These are phyloP conservation scores for Sigmodon hispidus DNA, from an alignment of 2,113 vertebrate genomes.

Conservation along the genomic window DNA sequence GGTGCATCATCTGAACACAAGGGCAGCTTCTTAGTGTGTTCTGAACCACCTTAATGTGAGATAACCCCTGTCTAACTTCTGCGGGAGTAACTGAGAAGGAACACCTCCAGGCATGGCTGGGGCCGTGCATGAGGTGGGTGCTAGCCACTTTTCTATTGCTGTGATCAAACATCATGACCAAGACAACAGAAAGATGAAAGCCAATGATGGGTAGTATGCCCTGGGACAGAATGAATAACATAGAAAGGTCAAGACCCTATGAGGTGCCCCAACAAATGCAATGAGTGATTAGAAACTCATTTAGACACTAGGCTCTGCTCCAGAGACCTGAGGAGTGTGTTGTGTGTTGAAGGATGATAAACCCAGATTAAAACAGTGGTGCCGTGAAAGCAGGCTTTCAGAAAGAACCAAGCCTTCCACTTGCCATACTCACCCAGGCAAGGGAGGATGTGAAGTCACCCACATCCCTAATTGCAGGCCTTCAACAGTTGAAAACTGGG, in stretches of 20 bases:
- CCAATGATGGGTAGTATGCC: neutral
- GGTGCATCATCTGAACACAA: neutral
- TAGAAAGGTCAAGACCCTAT: neutral
- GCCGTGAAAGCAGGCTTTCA: neutral
- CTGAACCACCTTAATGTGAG: neutral
- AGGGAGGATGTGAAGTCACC: neutral
- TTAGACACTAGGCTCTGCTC: neutral
- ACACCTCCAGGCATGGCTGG: neutral
- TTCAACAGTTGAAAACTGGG: neutral
- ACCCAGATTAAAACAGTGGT: accelerated
- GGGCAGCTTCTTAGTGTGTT: neutral
- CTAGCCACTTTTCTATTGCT: neutral
- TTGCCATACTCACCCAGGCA: neutral
- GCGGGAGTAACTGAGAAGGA: neutral
- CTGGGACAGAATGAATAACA: neutral
- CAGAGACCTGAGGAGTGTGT: neutral
- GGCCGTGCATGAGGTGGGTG: neutral
- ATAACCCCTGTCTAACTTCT: neutral
- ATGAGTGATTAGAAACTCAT: accelerated
- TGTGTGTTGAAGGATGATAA: accelerated
- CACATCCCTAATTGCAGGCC: neutral
- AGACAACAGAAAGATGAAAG: neutral
- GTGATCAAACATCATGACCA: neutral
- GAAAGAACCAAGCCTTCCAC: no score
- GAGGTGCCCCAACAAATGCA: neutral